phyloP scores from a whole-genome alignment of 2,113 vertebrate genomes.

The Cyanistes caeruleus region DNA sequence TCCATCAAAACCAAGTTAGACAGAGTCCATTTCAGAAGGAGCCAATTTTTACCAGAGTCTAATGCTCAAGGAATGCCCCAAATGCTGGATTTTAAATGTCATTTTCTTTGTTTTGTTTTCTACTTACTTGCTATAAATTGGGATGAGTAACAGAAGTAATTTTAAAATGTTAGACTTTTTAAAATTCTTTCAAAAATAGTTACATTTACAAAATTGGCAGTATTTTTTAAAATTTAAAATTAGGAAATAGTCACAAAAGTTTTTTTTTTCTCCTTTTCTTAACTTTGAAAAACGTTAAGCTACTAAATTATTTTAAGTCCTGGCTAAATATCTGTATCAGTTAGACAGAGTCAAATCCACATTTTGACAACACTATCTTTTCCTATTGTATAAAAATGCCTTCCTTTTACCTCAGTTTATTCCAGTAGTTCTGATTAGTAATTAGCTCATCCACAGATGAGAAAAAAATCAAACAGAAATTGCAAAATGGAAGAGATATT shows the following conservation, averaged over 20 bases:
- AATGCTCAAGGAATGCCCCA: neutral
- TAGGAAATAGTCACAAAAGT: neutral
- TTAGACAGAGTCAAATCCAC: neutral
- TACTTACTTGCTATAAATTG: neutral
- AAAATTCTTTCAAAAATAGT: neutral
- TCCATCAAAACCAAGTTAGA: neutral
- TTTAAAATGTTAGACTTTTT: rapidly evolving
- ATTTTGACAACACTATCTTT: neutral
- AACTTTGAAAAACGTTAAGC: neutral
- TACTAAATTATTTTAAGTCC: neutral
- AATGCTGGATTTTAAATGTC: neutral
- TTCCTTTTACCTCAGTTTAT: neutral
- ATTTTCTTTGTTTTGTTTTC: neutral
- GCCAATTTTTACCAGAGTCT: neutral
- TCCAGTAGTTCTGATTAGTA: neutral
- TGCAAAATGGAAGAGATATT: neutral
- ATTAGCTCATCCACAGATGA: neutral
- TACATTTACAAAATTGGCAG: neutral
- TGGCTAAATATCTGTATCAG: neutral
- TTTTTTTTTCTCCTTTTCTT: neutral
- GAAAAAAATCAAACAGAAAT: neutral
- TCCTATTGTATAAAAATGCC: neutral
- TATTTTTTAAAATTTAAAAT: neutral
- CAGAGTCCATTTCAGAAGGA: neutral
- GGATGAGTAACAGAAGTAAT: neutral